phyloP scores from a whole-genome alignment of 2,113 vertebrate genomes.

The Nyctibius bracteatus region DNA sequence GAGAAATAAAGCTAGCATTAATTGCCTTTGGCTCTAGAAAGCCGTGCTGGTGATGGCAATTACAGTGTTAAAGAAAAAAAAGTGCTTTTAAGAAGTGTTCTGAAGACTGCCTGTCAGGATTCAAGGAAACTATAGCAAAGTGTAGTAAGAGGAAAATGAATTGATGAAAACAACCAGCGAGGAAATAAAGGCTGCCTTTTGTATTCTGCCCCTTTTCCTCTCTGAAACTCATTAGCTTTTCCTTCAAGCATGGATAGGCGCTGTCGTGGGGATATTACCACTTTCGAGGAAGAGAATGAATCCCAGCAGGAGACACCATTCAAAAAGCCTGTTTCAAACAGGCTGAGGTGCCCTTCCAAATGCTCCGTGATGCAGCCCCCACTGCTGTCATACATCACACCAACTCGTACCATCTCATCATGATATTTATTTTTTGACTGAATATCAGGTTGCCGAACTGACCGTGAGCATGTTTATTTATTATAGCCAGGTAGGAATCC shows the following conservation, averaged over 20 bases:
- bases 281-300: background rate
- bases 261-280: background rate
- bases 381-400: background rate
- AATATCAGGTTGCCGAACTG: accelerated
- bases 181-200: background rate
- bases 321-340: background rate
- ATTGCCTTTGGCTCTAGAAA: background rate
- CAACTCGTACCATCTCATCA: background rate
- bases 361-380: background rate
- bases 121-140: background rate
- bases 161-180: background rate
- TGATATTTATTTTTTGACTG: accelerated
- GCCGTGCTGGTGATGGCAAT: background rate
- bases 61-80: background rate
- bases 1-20: background rate
- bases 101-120: background rate
- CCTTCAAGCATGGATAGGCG: background rate
- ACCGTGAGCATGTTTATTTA: background rate
- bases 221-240: background rate
- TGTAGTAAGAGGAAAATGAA: background rate
- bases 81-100: background rate
- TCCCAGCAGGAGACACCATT: background rate
- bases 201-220: background rate
- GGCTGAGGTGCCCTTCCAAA: background rate
- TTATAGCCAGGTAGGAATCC: background rate